Evolutionary conservation across 2,113 vertebrate genomes (phyloP).

Genomic region (Macheiramphus alcinus): DNA sequence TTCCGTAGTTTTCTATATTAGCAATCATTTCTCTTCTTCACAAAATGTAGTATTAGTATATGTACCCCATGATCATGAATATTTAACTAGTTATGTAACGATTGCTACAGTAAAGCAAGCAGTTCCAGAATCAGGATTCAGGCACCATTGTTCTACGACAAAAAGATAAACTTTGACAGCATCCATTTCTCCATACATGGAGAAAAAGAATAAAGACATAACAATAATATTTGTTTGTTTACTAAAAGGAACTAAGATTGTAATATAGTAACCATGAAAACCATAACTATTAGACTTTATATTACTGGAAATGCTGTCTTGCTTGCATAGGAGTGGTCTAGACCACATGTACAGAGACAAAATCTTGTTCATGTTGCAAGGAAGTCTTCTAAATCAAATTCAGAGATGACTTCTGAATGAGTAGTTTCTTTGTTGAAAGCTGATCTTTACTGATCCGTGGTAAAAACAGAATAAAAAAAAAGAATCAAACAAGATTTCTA

Average conservation of each 20-base stretch:
- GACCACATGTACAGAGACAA: neutral
- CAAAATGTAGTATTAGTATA: neutral
- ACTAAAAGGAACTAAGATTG: slow-evolving; percentile 43
- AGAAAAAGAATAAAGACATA: slow-evolving; percentile 38
- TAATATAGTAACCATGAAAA: slow-evolving; percentile 53
- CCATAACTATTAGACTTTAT: slow-evolving; percentile 50
- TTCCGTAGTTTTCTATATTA: neutral
- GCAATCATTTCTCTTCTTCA: neutral
- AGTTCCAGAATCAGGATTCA: neutral
- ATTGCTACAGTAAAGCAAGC: neutral
- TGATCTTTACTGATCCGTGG: neutral
- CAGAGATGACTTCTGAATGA: neutral
- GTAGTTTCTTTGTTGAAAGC: neutral
- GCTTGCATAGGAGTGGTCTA: neutral
- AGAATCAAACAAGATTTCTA: neutral
- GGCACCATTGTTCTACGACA: neutral
- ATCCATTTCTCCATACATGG: neutral
- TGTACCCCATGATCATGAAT: neutral
- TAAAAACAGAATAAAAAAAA: neutral
- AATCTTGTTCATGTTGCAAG: neutral
- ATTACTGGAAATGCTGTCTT: slow-evolving; percentile 19
- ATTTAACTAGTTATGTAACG: neutral
- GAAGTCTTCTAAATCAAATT: neutral
- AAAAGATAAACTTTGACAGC: neutral
- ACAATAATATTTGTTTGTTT: slow-evolving; percentile 41